Evolutionary conservation across 2,888 invertebrate genomes (phyloP).

Genomic region (Caenorhabditis virilis): DNA sequence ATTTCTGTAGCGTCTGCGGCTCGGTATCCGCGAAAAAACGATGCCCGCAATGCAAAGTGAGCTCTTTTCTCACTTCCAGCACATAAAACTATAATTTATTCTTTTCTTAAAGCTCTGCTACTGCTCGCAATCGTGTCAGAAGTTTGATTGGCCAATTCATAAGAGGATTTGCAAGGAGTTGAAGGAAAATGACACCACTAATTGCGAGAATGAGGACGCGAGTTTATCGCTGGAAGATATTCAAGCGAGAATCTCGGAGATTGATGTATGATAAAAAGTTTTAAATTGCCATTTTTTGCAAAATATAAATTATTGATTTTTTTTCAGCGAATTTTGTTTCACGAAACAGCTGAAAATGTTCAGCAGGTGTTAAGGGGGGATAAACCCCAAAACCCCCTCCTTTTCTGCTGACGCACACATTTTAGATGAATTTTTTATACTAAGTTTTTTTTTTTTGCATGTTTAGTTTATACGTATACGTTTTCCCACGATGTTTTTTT

Average conservation of each 20-base stretch:
- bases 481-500: neutral
- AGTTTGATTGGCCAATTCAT: conserved; percentile 76
- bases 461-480: neutral
- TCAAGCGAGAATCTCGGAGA: conserved; percentile 29
- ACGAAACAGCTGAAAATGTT: no score
- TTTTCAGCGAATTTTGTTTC: no score
- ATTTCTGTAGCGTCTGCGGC: conserved; percentile 83
- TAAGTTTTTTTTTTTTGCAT: neutral
- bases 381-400: neutral
- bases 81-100: neutral
- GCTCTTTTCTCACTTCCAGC: conserved; percentile 70
- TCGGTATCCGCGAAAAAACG: conserved; percentile 88
- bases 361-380: no score
- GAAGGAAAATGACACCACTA: conserved; percentile 4
- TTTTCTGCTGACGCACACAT: neutral
- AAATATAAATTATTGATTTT: neutral
- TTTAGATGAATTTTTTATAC: neutral
- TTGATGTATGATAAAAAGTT: conserved; percentile 17
- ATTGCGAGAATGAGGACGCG: conserved; percentile 1
- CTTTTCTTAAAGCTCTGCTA: conserved; percentile 77
- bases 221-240: conserved; percentile 33
- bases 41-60: conserved; percentile 89
- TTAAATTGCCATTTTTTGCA: neutral
- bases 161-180: conserved; percentile 66
- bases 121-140: conserved; percentile 91